These are phyloP conservation scores for Hipposideros larvatus DNA, from an alignment of 2,797 vertebrate genomes.

Conservation along the genomic window DNA sequence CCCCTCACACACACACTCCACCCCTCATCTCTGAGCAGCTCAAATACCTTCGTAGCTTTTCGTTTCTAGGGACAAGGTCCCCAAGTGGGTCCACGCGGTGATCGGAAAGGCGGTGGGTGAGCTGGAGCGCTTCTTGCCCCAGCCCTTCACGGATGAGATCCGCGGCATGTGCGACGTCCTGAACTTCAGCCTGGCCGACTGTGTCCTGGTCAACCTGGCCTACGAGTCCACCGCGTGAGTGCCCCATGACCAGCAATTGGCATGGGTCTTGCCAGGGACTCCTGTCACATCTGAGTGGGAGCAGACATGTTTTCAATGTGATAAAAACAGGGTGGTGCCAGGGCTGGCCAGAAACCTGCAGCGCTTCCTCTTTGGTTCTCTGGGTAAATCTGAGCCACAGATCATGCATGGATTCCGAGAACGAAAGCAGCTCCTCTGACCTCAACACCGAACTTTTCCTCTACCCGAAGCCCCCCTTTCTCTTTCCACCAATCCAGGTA, in stretches of 20 bases:
- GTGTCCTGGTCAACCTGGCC: conserved; percentile 94
- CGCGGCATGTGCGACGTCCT: conserved; percentile 89
- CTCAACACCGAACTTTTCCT: background rate
- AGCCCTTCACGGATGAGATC: conserved; percentile 93
- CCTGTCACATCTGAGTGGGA: background rate
- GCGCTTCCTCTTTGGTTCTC: background rate
- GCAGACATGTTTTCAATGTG: background rate
- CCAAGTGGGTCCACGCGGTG: conserved; percentile 92
- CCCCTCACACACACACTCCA: background rate
- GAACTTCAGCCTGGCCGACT: conserved; percentile 88
- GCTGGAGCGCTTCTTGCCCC: conserved; percentile 90
- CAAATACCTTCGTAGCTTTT: background rate
- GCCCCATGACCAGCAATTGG: background rate
- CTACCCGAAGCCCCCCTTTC: background rate
- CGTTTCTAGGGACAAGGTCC: conserved; percentile 89
- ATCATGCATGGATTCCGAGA: accelerated
- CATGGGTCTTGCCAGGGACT: accelerated
- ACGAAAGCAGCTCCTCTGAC: background rate
- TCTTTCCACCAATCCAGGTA: background rate
- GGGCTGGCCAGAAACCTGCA: background rate
- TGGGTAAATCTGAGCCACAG: background rate
- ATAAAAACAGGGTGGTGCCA: background rate
- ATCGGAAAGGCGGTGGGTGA: conserved; percentile 85
- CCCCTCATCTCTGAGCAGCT: background rate
- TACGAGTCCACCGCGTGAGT: conserved; percentile 96